Evolutionary conservation across 2,797 vertebrate genomes (phyloP).

Genomic region (Notoglanidium macrostoma): DNA sequence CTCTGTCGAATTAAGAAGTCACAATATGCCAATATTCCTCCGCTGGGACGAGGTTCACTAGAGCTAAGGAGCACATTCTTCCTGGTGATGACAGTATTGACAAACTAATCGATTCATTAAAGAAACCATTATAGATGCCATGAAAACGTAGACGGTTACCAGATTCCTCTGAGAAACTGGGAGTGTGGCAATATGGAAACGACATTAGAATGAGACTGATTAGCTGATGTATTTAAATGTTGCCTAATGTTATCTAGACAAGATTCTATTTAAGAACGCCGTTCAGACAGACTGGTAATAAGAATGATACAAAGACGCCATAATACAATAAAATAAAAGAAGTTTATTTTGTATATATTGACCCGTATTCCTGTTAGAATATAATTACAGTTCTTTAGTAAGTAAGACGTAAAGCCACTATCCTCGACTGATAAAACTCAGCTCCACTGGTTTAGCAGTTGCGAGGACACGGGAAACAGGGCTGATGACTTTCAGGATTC

Average conservation of each 20-base stretch:
- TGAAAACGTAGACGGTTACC: neutral
- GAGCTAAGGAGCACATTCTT: constrained; percentile 34
- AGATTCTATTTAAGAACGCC: too few species aligned
- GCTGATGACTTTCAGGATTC: neutral
- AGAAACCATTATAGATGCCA: constrained; percentile 23
- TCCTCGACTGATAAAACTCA: constrained; percentile 94
- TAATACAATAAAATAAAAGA: constrained; percentile 59
- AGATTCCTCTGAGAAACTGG: neutral
- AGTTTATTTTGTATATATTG: constrained; percentile 89
- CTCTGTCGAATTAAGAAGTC: constrained; percentile 67
- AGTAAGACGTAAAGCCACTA: constrained; percentile 74
- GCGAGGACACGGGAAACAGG: neutral
- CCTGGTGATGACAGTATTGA: constrained; percentile 35
- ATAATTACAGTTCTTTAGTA: constrained; percentile 72
- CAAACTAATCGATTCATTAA: constrained; percentile 47
- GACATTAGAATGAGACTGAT: neutral
- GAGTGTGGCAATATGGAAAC: neutral
- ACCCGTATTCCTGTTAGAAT: constrained; percentile 84
- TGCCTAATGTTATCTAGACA: neutral
- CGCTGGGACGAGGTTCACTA: constrained; percentile 64
- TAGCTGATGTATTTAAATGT: neutral
- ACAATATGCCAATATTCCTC: constrained; percentile 71
- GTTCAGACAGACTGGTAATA: neutral
- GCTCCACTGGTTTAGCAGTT: constrained; percentile 65
- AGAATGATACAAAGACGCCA: constrained; percentile 53